Percentiles rank a stretch among this genome's conserved stretches.
Evolutionary conservation across 1,140 invertebrate species (phyloP).

Genomic region (Brachionus rubens): DNA sequence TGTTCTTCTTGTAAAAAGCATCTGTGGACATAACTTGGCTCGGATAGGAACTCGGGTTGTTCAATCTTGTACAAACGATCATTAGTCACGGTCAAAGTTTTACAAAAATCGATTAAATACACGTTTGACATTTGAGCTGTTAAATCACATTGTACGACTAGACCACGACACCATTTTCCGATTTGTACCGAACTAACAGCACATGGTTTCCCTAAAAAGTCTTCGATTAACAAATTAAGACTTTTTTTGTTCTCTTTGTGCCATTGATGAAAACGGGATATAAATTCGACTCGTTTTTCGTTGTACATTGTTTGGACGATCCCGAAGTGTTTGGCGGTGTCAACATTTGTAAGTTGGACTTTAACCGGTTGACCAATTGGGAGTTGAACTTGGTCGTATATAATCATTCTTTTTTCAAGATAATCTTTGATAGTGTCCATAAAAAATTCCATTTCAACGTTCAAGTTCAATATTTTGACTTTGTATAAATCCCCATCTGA

Average conservation of each 20-base stretch:
- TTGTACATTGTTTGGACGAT: neutral
- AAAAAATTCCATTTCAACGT: no score
- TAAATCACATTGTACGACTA: neutral
- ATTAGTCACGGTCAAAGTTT: neutral
- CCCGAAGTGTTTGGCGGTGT: slow-evolving; percentile 36
- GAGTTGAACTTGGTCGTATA: neutral
- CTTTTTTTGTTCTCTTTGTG: slow-evolving; percentile 32
- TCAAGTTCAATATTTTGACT: no score
- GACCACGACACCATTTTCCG: slow-evolving; percentile 41
- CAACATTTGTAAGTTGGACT: slow-evolving; percentile 11
- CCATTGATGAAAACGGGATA: slow-evolving; percentile 40
- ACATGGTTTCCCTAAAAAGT: neutral
- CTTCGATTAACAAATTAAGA: neutral
- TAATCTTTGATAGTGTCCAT: neutral
- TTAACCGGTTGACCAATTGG: neutral
- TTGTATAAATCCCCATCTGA: no score
- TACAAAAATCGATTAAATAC: slow-evolving; percentile 32
- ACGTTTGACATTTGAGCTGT: slow-evolving; percentile 23
- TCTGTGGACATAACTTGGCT: slow-evolving; percentile 13
- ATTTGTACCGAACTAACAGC: slow-evolving; percentile 24
- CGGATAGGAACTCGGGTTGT: neutral
- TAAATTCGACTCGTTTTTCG: slow-evolving; percentile 6
- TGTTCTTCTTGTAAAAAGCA: slow-evolving; percentile 21
- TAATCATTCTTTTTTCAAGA: neutral
- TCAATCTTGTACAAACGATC: slow-evolving; percentile 2